These are phyloP conservation scores for Dromiciops gliroides DNA, from an alignment of 2,113 vertebrate genomes.

Conservation along the genomic window DNA sequence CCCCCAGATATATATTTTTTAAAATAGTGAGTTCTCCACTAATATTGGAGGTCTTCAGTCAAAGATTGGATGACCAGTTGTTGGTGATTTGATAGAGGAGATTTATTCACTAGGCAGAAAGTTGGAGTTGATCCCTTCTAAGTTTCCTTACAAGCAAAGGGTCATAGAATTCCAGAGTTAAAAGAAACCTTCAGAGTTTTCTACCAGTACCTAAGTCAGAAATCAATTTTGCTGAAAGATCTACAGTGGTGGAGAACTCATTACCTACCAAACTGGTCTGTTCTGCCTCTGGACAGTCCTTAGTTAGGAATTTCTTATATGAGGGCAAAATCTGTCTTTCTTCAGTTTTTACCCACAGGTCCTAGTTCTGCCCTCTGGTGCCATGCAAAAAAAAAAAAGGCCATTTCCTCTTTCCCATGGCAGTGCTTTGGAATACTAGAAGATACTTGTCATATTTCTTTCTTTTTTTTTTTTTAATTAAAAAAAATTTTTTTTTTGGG, in stretches of 20 bases:
- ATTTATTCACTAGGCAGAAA: background rate
- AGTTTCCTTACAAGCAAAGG: background rate
- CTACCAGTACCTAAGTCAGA: background rate
- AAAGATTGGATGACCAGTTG: background rate
- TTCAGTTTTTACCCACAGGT: background rate
- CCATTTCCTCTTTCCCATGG: background rate
- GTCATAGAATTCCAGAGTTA: background rate
- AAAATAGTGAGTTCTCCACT: background rate
- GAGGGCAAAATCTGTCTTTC: background rate
- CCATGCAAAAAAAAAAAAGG: background rate
- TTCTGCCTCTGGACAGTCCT: background rate
- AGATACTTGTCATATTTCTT: background rate
- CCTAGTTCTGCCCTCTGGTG: background rate
- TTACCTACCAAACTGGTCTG: too few relatives aligned
- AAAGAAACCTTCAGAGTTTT: background rate
- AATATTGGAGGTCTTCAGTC: background rate
- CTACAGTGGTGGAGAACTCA: background rate
- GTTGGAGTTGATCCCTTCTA: background rate
- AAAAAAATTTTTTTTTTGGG: too few relatives aligned
- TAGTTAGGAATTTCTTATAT: background rate
- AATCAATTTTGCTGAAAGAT: background rate
- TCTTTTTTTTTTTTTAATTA: too few relatives aligned
- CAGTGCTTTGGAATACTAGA: background rate
- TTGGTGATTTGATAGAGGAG: background rate
- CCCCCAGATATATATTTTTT: too few relatives aligned